These are phyloP conservation scores for Nephrotoma appendiculata DNA, from an alignment of 2,888 invertebrate genomes.

Conservation along the genomic window DNA sequence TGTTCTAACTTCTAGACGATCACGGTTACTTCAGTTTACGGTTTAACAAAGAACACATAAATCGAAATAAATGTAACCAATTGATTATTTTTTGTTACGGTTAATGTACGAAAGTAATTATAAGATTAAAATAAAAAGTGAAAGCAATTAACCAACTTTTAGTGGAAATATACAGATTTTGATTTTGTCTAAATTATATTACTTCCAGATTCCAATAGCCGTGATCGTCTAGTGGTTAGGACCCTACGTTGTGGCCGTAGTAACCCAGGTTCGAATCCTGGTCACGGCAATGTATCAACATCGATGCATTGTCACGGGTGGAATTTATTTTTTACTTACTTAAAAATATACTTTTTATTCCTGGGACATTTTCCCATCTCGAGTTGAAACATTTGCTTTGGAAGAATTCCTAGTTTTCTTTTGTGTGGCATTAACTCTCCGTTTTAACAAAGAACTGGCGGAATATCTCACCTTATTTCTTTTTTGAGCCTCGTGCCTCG, in stretches of 20 bases:
- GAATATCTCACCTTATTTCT: no score
- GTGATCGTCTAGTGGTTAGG: conserved; percentile 29
- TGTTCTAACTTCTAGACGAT: conserved; percentile 33
- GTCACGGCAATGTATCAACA: background rate
- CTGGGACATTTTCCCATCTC: no score
- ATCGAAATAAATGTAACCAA: background rate
- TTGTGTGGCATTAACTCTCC: no score
- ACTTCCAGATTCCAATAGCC: conserved; percentile 6
- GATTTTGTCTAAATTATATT: background rate
- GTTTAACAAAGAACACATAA: background rate
- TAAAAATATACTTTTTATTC: no score
- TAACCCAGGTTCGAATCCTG: conserved; percentile 9
- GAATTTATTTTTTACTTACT: background rate
- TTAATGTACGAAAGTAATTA: background rate
- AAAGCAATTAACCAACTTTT: background rate
- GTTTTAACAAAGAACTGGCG: no score
- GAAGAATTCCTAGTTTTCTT: no score
- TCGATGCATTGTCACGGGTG: background rate
- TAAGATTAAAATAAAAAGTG: background rate
- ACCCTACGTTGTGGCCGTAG: conserved; percentile 9
- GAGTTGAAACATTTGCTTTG: no score
- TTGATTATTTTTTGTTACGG: background rate
- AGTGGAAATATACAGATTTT: background rate
- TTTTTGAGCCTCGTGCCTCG: no score
- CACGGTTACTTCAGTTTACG: conserved; percentile 5